phyloP scores from a whole-genome alignment of 2,888 invertebrate species.

The Nomada lathburiana region DNA sequence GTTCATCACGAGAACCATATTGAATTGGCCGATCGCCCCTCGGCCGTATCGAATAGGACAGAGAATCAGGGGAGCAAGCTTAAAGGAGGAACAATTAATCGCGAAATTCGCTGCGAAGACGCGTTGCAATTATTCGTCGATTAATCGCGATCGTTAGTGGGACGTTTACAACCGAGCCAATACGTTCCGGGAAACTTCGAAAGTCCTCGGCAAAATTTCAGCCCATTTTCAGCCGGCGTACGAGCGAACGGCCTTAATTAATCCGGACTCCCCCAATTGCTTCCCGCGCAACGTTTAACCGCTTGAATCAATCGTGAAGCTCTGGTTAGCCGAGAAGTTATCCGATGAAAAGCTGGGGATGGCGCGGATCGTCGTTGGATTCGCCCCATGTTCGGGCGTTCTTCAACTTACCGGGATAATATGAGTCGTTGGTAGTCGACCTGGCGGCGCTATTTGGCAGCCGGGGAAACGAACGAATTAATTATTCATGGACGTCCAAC shows the following conservation, averaged over 20 bases:
- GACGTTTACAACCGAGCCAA: constrained; percentile 41
- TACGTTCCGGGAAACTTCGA: constrained; percentile 50
- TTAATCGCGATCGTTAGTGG: constrained; percentile 60
- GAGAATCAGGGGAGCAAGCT: constrained; percentile 22
- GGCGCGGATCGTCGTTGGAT: background rate
- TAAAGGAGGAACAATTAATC: constrained; percentile 51
- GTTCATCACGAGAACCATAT: constrained; percentile 69
- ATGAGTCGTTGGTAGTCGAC: constrained; percentile 19
- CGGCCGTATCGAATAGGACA: constrained; percentile 36
- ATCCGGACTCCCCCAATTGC: constrained; percentile 41
- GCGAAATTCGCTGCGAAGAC: constrained; percentile 51
- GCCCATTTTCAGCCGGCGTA: constrained; percentile 33
- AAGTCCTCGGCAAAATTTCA: constrained; percentile 54
- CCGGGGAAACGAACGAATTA: constrained; percentile 77
- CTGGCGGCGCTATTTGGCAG: constrained; percentile 28
- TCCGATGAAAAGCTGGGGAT: background rate
- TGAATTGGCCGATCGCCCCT: constrained; percentile 50
- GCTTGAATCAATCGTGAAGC: constrained; percentile 47
- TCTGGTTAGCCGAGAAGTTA: constrained; percentile 13
- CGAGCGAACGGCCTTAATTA: constrained; percentile 51
- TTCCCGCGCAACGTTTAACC: constrained; percentile 45
- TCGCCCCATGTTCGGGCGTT: background rate
- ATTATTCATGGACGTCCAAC: constrained; percentile 81
- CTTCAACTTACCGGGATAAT: constrained; percentile 18
- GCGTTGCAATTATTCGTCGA: constrained; percentile 60